A percentile compares a stretch with the other conserved stretches of the same genome.
Evolutionary conservation across 2,113 vertebrate species (phyloP).

Genomic region (Mellivora capensis): DNA sequence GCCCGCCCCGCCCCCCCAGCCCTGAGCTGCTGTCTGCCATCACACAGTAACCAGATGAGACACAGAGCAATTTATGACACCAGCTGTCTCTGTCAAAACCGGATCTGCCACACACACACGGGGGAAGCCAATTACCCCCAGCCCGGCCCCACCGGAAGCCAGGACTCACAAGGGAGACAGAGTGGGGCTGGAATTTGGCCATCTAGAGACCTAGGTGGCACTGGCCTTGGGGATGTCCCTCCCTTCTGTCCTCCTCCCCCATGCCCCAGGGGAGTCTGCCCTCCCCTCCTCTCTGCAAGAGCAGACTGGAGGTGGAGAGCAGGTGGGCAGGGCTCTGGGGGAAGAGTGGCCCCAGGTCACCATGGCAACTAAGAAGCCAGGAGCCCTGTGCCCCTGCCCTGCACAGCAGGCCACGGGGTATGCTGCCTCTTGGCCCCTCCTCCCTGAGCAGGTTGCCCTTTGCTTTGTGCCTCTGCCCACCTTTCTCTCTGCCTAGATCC

Average conservation of each 20-base stretch:
- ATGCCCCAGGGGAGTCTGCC: background rate
- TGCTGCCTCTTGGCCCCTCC: background rate
- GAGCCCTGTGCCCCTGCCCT: background rate
- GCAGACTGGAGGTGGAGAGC: background rate
- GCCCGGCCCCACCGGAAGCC: slow-evolving; percentile 23
- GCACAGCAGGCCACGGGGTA: background rate
- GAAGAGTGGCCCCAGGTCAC: slow-evolving; percentile 39
- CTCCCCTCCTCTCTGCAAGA: background rate
- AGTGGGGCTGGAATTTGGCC: background rate
- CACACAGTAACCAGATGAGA: slow-evolving; percentile 74
- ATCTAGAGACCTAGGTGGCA: background rate
- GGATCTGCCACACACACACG: slow-evolving; percentile 35
- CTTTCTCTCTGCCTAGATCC: no score
- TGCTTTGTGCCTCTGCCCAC: fast-evolving
- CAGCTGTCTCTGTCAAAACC: slow-evolving; percentile 81
- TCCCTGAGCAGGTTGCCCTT: background rate
- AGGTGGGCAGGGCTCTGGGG: background rate
- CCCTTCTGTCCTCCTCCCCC: background rate
- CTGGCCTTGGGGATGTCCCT: background rate
- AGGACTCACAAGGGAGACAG: background rate
- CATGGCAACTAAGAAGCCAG: slow-evolving; percentile 22
- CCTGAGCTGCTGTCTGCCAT: slow-evolving; percentile 67
- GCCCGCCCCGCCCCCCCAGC: background rate
- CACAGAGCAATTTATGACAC: slow-evolving; percentile 80
- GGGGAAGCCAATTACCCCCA: slow-evolving; percentile 38